Conservation (phyloP, 1,140 invertebrate genomes). For the Neoseiulus cucumeris region DNA sequence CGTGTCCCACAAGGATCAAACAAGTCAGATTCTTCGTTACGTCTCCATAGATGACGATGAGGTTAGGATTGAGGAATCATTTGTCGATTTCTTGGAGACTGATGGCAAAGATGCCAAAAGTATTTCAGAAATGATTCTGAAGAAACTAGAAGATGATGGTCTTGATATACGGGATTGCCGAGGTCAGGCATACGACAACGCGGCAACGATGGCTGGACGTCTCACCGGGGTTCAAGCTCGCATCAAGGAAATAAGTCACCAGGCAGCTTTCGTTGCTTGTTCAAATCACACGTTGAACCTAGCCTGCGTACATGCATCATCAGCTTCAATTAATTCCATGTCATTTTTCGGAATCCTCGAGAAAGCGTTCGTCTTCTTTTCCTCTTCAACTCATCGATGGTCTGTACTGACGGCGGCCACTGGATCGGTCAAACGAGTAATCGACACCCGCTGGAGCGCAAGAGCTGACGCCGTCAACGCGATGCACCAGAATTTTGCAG, state of each 20-base stretch:
- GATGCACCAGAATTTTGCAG: background rate
- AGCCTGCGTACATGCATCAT: background rate
- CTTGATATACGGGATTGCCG: constrained; percentile 17
- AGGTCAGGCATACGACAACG: constrained; percentile 21
- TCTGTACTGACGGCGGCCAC: background rate
- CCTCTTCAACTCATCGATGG: too few species aligned
- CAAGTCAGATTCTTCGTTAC: constrained; percentile 23
- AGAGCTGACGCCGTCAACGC: background rate
- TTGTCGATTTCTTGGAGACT: constrained; percentile 6
- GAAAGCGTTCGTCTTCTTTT: too few species aligned
- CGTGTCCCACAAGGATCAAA: constrained; percentile 25
- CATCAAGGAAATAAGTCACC: background rate
- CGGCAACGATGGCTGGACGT: constrained; percentile 19
- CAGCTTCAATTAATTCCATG: too few species aligned
- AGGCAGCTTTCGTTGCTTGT: background rate
- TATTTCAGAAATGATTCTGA: background rate
- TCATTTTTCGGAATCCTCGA: too few species aligned
- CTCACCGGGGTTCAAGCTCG: constrained; percentile 16
- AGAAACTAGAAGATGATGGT: constrained; percentile 12
- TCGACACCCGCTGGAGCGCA: constrained; percentile 12
- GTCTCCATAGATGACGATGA: constrained; percentile 7
- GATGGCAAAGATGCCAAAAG: constrained; percentile 9
- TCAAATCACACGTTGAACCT: constrained; percentile 13
- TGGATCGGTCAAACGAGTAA: background rate
- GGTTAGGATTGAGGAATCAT: constrained; percentile 13